Conservation (phyloP, 2,888 invertebrate genomes). For the Tanytarsus gracilentus region DNA sequence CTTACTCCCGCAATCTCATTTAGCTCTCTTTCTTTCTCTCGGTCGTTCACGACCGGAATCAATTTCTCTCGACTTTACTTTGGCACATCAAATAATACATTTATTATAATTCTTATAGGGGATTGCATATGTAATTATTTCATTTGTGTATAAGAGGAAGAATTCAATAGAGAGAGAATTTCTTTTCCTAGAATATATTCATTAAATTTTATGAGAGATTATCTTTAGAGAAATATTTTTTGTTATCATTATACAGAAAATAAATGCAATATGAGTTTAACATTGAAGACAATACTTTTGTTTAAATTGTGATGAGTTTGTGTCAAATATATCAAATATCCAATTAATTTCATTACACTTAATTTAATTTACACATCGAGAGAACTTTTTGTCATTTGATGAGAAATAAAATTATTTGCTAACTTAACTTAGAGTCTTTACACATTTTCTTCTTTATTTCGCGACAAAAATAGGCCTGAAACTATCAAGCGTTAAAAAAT, state of each 20-base stretch:
- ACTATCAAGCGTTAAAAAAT: background rate
- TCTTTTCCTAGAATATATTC: no score
- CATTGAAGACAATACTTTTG: background rate
- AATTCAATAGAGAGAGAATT: no score
- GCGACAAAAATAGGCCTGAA: background rate
- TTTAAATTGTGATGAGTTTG: no score
- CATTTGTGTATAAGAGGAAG: background rate
- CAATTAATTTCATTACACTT: background rate
- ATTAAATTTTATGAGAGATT: background rate
- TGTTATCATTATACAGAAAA: background rate
- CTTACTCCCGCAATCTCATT: no score
- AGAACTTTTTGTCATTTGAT: background rate
- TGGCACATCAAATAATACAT: slow-evolving; percentile 12
- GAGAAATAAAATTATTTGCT: background rate
- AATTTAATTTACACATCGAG: background rate
- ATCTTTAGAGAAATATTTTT: background rate
- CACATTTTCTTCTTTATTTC: background rate
- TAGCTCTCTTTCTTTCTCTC: no score
- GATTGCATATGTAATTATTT: background rate
- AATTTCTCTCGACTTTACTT: background rate
- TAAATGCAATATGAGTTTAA: slow-evolving; percentile 1
- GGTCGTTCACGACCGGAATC: background rate
- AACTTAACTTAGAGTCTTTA: background rate
- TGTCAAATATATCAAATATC: slow-evolving; percentile 8
- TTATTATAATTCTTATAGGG: background rate